Evolutionary conservation across 2,888 invertebrate species (phyloP).

Genomic region (Dynastes grantii): DNA sequence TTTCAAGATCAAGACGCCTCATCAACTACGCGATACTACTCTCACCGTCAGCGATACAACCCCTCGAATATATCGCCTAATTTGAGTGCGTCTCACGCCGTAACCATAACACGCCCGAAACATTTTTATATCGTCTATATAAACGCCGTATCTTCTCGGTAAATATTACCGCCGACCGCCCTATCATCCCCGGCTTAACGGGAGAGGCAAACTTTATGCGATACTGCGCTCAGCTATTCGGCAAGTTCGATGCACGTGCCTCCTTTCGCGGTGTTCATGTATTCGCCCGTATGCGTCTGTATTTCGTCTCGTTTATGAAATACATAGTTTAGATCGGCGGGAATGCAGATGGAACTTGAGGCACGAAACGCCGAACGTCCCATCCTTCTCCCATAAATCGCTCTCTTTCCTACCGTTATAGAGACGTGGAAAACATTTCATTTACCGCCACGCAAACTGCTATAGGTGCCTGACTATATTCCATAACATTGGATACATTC

Average conservation of each 20-base stretch:
- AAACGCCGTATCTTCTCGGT: conserved; percentile 12
- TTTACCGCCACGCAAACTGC: too few relatives aligned
- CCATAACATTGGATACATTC: too few relatives aligned
- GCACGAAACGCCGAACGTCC: conserved; percentile 21
- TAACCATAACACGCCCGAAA: conserved; percentile 21
- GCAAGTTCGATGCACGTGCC: conserved; percentile 48
- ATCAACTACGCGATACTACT: too few relatives aligned
- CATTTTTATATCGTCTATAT: conserved; percentile 31
- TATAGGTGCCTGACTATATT: too few relatives aligned
- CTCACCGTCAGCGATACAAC: too few relatives aligned
- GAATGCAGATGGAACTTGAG: conserved; percentile 48
- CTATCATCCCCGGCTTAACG: not conserved
- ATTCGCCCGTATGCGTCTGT: conserved; percentile 19
- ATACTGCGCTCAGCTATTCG: conserved; percentile 42
- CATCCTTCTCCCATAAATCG: not conserved
- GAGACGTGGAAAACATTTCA: too few relatives aligned
- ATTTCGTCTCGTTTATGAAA: conserved; percentile 41
- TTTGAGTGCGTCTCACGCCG: conserved; percentile 10
- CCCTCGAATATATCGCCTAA: not conserved
- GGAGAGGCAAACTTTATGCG: conserved; percentile 12
- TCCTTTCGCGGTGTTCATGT: too few relatives aligned
- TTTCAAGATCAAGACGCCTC: too few relatives aligned
- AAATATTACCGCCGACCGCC: not conserved
- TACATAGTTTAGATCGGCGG: conserved; percentile 29
- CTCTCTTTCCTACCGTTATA: too few relatives aligned